These are phyloP conservation scores for Stenoptilia bipunctidactyla DNA, from an alignment of 2,888 invertebrate genomes.

Conservation along the genomic window DNA sequence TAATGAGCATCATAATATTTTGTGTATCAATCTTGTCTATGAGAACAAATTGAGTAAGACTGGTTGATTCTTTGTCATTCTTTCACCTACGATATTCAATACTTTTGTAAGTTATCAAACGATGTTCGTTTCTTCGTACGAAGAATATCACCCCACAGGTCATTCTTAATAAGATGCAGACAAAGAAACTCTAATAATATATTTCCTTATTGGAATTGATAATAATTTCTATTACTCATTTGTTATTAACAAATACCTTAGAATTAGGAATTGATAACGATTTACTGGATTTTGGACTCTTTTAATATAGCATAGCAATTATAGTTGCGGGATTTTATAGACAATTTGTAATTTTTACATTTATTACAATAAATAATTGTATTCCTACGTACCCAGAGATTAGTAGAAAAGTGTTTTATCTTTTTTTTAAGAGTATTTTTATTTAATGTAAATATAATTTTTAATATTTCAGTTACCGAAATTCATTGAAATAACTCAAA, in stretches of 20 bases:
- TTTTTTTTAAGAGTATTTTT: conserved; percentile 18
- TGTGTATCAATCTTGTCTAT: too few relatives aligned
- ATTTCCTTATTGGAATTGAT: too few relatives aligned
- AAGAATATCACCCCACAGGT: too few relatives aligned
- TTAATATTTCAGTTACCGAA: conserved; percentile 48
- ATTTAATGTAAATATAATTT: conserved; percentile 51
- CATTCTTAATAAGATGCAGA: background rate
- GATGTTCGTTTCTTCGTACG: too few relatives aligned
- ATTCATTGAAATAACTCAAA: conserved; percentile 19
- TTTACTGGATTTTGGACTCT: conserved; percentile 16
- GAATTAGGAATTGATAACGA: conserved; percentile 34
- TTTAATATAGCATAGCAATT: conserved; percentile 4
- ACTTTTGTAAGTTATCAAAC: too few relatives aligned
- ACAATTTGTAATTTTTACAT: conserved; percentile 23
- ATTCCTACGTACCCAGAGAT: conserved; percentile 2
- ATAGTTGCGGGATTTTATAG: background rate
- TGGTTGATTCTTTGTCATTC: too few relatives aligned
- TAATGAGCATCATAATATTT: too few relatives aligned
- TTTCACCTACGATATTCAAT: too few relatives aligned
- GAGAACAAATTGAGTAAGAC: too few relatives aligned
- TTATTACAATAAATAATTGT: background rate
- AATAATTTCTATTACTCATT: too few relatives aligned
- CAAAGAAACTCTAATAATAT: too few relatives aligned
- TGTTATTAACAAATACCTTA: conserved; percentile 15
- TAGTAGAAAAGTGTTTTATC: conserved; percentile 15